Evolutionary conservation across 1,140 invertebrate genomes (phyloP).

Genomic region (Amyelois transitella): DNA sequence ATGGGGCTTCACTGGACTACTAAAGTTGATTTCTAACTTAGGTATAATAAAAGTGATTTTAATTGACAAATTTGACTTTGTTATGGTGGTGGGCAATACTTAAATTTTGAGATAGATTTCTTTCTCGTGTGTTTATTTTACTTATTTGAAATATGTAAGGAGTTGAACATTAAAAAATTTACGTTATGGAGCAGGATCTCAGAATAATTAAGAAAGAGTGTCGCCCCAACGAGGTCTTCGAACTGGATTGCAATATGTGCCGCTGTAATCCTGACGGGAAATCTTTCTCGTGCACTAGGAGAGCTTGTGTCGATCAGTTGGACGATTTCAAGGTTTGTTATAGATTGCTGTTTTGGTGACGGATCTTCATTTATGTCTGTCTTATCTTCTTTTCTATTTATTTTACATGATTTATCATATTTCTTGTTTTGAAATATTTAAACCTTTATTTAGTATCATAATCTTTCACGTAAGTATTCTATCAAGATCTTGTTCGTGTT

Average conservation of each 20-base stretch:
- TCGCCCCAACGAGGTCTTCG: slow-evolving; percentile 65
- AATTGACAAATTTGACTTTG: too few species aligned
- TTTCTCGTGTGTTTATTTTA: too few species aligned
- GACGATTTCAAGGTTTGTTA: slow-evolving; percentile 33
- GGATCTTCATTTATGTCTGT: neutral
- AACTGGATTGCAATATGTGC: slow-evolving; percentile 73
- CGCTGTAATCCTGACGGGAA: slow-evolving; percentile 68
- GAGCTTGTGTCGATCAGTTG: slow-evolving; percentile 34
- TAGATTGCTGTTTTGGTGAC: neutral
- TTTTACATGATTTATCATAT: too few species aligned
- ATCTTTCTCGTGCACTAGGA: slow-evolving; percentile 63
- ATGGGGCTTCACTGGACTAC: too few species aligned
- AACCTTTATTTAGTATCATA: too few species aligned
- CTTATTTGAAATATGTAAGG: neutral
- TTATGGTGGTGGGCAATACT: too few species aligned
- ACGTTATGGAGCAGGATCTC: slow-evolving; percentile 23
- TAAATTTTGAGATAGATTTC: too few species aligned
- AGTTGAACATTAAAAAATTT: neutral
- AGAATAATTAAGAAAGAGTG: slow-evolving; percentile 46
- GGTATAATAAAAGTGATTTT: too few species aligned
- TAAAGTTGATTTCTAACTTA: too few species aligned
- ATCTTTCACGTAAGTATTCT: too few species aligned
- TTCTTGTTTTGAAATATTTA: too few species aligned
- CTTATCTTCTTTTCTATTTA: neutral
- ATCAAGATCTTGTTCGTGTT: too few species aligned